Base-by-base conservation (phyloP, 2,888 invertebrate species). In the Eupithecia inturbata region DNA sequence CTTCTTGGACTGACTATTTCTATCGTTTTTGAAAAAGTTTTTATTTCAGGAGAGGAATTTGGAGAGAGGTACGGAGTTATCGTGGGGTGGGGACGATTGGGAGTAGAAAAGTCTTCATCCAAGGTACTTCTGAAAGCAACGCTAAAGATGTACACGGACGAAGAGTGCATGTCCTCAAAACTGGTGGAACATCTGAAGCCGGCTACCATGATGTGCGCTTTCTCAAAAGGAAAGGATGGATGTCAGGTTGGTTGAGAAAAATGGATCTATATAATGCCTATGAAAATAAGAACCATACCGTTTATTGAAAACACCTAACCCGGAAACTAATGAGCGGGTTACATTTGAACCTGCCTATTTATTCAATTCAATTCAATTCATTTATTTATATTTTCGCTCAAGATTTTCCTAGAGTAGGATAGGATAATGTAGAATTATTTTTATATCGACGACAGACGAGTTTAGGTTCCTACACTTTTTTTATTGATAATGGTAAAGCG, bases 191-290 rank as follows among this genome's bases (percentile, higher is more conserved):
- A 95, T 82, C 83, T 95, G 12, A 92, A 93, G 45, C 88, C 93
- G n/a, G 76, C 68, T 5, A 93, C 94, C 5, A 95, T 95, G 95
- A 89, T 95, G 94, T 97, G 97, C 85, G 96, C 96, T 79, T 95
- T 92, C 86, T 88, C 92, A 74, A 92, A 95, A 87, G 89, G 95
- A 77, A 95, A 94, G 70, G 96, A 96, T 82, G 95, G 96, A 0
- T 96, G 96, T 82, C 96, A 96, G 95, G 96, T 96, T 88, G 12
- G 63, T 45, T n/a, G 26, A 4, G 9, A 53, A 9, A 3, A 49
- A 49, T 49, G 9, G 5, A 53, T 3, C 53, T 53, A n/a, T 49
- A 9, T 9, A n/a, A 7, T 22, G n/a, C 12, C 22, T 53, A 53
- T 22, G n/a, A 49, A 49, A 6, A n/a, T 9, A 45, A 1, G 45